Percentiles rank a stretch among this genome's conserved stretches.
phyloP scores from a whole-genome alignment of 2,797 vertebrate species.

The Psittacula echo region DNA sequence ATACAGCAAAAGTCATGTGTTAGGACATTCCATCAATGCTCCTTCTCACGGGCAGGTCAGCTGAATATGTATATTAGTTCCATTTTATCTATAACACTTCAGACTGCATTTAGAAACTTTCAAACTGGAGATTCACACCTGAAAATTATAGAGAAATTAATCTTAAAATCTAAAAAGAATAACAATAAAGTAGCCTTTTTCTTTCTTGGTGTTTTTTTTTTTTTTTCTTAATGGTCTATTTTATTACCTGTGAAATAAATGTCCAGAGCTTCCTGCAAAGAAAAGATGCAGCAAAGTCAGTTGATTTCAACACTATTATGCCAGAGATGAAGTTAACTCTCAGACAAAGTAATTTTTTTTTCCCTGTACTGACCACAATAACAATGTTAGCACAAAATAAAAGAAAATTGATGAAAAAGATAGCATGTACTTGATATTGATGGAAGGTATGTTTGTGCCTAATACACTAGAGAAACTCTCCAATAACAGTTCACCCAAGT shows the following conservation, averaged over 20 bases:
- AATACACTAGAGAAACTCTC: constrained; percentile 71
- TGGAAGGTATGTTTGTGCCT: constrained; percentile 59
- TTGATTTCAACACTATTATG: neutral
- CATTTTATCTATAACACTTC: neutral
- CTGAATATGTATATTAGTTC: neutral
- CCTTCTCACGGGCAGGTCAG: neutral
- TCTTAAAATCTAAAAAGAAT: neutral
- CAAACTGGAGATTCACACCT: neutral
- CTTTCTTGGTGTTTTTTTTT: neutral
- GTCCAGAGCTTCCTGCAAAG: neutral
- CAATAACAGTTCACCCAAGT: constrained; percentile 69
- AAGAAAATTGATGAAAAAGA: constrained; percentile 74
- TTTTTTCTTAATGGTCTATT: neutral
- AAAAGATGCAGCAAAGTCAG: neutral
- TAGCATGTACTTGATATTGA: constrained; percentile 59
- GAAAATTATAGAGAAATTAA: neutral
- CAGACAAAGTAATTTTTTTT: neutral
- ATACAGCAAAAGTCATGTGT: neutral
- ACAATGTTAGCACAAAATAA: constrained; percentile 73
- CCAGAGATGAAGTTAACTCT: neutral
- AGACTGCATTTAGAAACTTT: neutral
- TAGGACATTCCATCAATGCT: neutral
- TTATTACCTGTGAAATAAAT: neutral
- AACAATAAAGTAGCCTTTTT: neutral
- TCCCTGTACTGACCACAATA: constrained; percentile 60